Evolutionary conservation across 1,140 invertebrate genomes (phyloP).

Genomic region (Theocolax elegans): DNA sequence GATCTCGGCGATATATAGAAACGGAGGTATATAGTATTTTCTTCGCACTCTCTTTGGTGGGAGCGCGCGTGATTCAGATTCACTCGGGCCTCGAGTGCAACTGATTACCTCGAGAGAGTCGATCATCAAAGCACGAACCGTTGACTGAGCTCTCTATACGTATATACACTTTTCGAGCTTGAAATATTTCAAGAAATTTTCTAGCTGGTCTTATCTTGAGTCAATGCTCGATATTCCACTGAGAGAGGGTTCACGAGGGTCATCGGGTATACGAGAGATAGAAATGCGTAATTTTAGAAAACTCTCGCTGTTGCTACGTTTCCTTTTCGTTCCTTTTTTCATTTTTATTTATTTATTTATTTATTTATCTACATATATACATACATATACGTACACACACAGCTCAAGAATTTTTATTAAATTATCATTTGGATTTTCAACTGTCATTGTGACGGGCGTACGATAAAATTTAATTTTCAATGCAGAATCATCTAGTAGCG

Average conservation of each 20-base stretch:
- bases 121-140: slow-evolving; percentile 26
- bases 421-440: too few relatives aligned
- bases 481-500: too few relatives aligned
- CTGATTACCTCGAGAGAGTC: slow-evolving; percentile 9
- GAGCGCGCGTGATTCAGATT: slow-evolving; percentile 3
- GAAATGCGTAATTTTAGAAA: slow-evolving; percentile 29
- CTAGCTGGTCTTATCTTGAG: slow-evolving; percentile 19
- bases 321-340: background rate
- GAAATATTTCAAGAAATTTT: slow-evolving; percentile 35
- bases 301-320: background rate
- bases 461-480: too few relatives aligned
- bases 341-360: background rate
- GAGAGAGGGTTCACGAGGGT: background rate
- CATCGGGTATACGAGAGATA: slow-evolving; percentile 1
- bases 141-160: too few relatives aligned
- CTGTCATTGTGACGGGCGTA: too few relatives aligned
- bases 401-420: too few relatives aligned
- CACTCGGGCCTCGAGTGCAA: slow-evolving; percentile 4
- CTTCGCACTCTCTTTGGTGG: slow-evolving; percentile 23
- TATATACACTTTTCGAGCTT: slow-evolving; percentile 11
- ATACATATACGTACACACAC: too few relatives aligned
- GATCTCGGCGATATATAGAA: too few relatives aligned
- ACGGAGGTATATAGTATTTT: background rate
- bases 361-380: too few relatives aligned
- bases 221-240: slow-evolving; percentile 10